Evolutionary conservation across 2,113 vertebrate genomes (phyloP), one percentile per base, ranked within the genome.

Genomic region (Numida meleagris): DNA sequence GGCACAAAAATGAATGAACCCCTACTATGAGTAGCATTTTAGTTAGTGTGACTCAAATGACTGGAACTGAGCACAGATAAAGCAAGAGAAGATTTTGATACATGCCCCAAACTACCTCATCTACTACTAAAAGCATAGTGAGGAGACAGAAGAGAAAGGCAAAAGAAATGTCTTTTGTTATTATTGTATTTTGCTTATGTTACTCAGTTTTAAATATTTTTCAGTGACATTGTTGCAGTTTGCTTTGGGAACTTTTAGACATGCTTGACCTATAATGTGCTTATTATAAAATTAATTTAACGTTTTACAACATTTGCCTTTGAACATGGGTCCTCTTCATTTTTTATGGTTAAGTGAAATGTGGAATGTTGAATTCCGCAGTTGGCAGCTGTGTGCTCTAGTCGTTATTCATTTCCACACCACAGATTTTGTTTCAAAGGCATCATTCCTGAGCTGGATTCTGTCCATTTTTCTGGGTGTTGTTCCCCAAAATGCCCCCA

Each of bases 301-400:
- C 89, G 75, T 92, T 96, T 96, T 94, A 88, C 61, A 96, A 50
- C 61, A 74, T 94, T 93, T 96, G 59, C 87, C 93, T 96, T 95
- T 96, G 93, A 96, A 94, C 89, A 82, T 81, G 75, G 85, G 74
- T 94, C 82, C 88, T 96, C 95, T 96, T 95, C 93, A 95, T 96
- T 95, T 96, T 96, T 96, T 96, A 93, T 94, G 92, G 92, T 96
- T 96, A 96, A 93, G 45, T 78, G 75, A 95, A 96, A 96, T 78
- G 92, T 85, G 63, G 93, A 96, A 96, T 90, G 95, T 72, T 89
- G 91, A 96, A 93, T 96, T 96, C 91, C 88, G 66, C 42, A 94
- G 80, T 46, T 96, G 93, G 95, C 92, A 97, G 94, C 65, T 13
- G 1, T 72, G 45, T 89, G 29, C 27, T 88, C 13, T 89, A 80